Conservation (phyloP, 2,888 invertebrate genomes). For the Microctonus brassicae region DNA sequence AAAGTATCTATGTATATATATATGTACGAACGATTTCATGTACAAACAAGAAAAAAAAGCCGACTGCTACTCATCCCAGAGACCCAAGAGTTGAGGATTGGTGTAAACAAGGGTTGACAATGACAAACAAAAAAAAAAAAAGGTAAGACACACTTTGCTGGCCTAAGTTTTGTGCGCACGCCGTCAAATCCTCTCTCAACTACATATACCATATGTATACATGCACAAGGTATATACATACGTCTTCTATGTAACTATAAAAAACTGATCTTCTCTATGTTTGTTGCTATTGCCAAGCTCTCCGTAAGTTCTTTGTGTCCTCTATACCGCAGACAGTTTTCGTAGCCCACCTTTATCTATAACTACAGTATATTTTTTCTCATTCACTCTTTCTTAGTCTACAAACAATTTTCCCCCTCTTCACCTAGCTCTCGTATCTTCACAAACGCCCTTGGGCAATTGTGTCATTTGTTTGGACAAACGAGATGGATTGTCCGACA, state of each 20-base stretch:
- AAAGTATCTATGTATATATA: too few species aligned
- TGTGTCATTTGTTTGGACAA: slow-evolving; percentile 45
- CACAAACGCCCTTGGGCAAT: slow-evolving; percentile 33
- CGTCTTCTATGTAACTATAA: too few species aligned
- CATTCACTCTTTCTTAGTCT: slow-evolving; percentile 14
- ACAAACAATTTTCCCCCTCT: slow-evolving; percentile 9
- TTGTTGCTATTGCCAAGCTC: too few species aligned
- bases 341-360: too few species aligned
- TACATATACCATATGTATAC: background rate
- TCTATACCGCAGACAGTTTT: slow-evolving; percentile 29
- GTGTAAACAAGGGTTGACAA: slow-evolving; percentile 59
- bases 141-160: slow-evolving; percentile 7
- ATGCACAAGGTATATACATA: too few species aligned
- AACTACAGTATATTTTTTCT: slow-evolving; percentile 21
- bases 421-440: background rate
- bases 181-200: background rate
- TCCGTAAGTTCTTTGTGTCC: too few species aligned
- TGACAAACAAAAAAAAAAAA: slow-evolving; percentile 45
- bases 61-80: slow-evolving; percentile 12
- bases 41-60: slow-evolving; percentile 14
- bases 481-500: slow-evolving; percentile 40
- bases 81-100: slow-evolving; percentile 30
- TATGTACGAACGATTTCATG: too few species aligned
- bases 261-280: too few species aligned
- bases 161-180: slow-evolving; percentile 16